A percentile compares a stretch with the other conserved stretches of the same genome.
phyloP scores from a whole-genome alignment of 2,113 vertebrate species.

The Syngnathoides biaculeatus region DNA sequence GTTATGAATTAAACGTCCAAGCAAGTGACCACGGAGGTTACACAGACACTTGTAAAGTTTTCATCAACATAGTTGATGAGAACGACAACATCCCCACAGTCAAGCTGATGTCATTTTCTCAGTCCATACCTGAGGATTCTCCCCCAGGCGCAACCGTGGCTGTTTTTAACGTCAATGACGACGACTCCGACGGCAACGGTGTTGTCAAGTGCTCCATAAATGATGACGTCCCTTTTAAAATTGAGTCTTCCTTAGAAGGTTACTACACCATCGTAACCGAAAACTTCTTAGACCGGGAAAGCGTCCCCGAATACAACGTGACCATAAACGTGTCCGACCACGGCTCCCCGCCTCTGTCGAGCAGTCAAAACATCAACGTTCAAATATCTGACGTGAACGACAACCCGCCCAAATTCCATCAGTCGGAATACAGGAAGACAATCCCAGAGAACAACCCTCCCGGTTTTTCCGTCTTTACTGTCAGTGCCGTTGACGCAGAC shows the following conservation, averaged over 20 bases:
- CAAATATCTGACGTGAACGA: conserved; percentile 55
- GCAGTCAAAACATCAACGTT: conserved; percentile 8
- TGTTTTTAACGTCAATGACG: conserved; percentile 65
- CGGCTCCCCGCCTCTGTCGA: conserved; percentile 32
- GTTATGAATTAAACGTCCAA: conserved; percentile 47
- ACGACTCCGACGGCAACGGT: conserved; percentile 53
- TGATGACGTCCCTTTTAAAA: conserved; percentile 13
- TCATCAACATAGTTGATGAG: conserved; percentile 64
- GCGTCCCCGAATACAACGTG: conserved; percentile 23
- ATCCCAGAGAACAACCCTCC: conserved; percentile 45
- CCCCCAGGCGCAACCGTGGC: conserved; percentile 63
- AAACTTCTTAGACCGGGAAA: conserved; percentile 16
- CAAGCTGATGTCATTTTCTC: conserved; percentile 68
- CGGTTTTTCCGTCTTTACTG: conserved; percentile 17
- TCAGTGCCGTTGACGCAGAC: conserved; percentile 36
- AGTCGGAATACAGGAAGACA: conserved; percentile 13
- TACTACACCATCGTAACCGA: conserved; percentile 22
- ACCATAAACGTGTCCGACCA: conserved; percentile 24
- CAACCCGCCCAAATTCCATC: conserved; percentile 39
- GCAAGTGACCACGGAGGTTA: conserved; percentile 60
- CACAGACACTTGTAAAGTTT: conserved; percentile 56
- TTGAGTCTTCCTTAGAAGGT: conserved; percentile 14
- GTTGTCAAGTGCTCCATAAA: conserved; percentile 12
- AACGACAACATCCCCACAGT: conserved; percentile 70
- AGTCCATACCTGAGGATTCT: conserved; percentile 58